Evolutionary conservation across 2,797 vertebrate genomes (phyloP).

Genomic region (Tokudaia muenninki): DNA sequence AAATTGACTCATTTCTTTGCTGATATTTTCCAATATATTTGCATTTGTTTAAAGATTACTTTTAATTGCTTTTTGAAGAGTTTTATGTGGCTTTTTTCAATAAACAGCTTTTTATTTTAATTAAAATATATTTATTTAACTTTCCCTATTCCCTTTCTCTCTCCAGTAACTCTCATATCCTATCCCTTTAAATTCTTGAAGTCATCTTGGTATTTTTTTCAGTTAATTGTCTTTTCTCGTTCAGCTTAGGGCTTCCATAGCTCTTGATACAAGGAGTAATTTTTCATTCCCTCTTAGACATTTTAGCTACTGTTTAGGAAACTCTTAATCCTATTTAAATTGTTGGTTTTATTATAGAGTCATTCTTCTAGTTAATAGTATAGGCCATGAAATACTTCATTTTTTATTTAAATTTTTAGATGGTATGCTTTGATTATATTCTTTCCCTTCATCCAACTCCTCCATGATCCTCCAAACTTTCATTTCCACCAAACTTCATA

Average conservation of each 20-base stretch:
- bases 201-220: not conserved
- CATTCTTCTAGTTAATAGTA: constrained; percentile 31
- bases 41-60: constrained; percentile 10
- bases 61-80: constrained; percentile 10
- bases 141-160: not conserved
- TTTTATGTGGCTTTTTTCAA: not conserved
- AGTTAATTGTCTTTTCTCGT: constrained; percentile 18
- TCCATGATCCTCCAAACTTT: not conserved
- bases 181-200: not conserved
- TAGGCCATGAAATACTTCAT: not conserved
- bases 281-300: not conserved
- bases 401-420: not conserved
- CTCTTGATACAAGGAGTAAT: not conserved
- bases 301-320: constrained; percentile 27
- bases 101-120: not conserved
- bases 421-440: not conserved
- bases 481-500: not conserved
- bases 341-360: not conserved
- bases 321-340: constrained; percentile 34
- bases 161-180: not conserved
- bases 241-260: not conserved
- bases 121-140: not conserved
- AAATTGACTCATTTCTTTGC: not conserved
- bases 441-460: not conserved
- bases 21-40: not conserved